A percentile compares a stretch with the other conserved stretches of the same genome.
Conservation (phyloP, 1,140 invertebrate species). For the Ptiloglossa arizonensis region DNA sequence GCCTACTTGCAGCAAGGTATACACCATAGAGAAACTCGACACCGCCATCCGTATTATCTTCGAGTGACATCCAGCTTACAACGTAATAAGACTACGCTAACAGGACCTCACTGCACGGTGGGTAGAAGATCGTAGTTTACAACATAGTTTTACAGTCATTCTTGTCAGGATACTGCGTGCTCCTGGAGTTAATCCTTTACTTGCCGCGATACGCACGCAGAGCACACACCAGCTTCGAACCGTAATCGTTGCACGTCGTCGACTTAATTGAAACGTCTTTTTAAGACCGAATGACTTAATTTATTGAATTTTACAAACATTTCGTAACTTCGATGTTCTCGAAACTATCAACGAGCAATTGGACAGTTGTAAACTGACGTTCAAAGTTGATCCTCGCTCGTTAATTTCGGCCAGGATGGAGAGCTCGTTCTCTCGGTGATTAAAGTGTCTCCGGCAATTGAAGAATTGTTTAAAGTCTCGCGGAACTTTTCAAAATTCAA, state of each 20-base stretch:
- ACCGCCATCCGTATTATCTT: conserved; percentile 55
- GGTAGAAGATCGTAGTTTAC: conserved; percentile 14
- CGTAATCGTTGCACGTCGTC: background rate
- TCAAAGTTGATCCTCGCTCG: background rate
- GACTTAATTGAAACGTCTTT: background rate
- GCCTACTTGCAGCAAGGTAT: background rate
- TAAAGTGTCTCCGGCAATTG: background rate
- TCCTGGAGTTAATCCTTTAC: conserved; percentile 30
- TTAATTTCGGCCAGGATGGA: background rate
- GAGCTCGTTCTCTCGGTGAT: background rate
- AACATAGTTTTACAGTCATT: conserved; percentile 41
- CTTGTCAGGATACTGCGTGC: background rate
- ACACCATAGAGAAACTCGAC: background rate
- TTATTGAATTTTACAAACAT: too few relatives aligned
- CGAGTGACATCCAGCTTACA: conserved; percentile 46
- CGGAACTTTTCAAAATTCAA: too few relatives aligned
- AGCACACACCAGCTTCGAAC: background rate
- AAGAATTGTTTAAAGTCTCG: background rate
- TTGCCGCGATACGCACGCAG: conserved; percentile 17
- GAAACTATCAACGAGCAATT: background rate
- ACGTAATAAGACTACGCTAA: conserved; percentile 61
- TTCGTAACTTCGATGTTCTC: background rate
- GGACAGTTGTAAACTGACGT: too few relatives aligned
- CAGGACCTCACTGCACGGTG: conserved; percentile 21
- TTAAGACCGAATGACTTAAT: background rate